Conservation (phyloP, 2,888 invertebrate genomes). For the Hirtodrosophila trivittata region DNA sequence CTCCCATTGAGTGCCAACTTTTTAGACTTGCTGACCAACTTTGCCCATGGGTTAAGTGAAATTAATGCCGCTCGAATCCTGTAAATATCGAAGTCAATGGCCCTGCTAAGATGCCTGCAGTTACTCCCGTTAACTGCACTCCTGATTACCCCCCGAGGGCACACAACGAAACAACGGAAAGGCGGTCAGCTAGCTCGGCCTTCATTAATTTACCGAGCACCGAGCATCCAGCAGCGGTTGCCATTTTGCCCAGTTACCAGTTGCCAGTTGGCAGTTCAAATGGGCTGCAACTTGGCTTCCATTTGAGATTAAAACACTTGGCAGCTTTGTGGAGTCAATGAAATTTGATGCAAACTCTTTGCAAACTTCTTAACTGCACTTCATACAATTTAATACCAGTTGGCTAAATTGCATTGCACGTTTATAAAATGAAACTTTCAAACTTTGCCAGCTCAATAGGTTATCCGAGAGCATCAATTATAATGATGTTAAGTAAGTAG, state of each 20-base stretch:
- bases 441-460: constrained; percentile 18
- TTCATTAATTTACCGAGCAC: constrained; percentile 63
- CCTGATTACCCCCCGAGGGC: constrained; percentile 42
- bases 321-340: constrained; percentile 31
- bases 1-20: constrained; percentile 30
- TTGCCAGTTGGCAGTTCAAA: constrained; percentile 13
- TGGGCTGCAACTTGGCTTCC: constrained; percentile 33
- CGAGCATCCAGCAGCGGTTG: not conserved
- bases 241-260: constrained; percentile 25
- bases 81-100: constrained; percentile 4
- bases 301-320: constrained; percentile 45
- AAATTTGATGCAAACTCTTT: constrained; percentile 34
- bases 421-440: constrained; percentile 19
- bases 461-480: constrained; percentile 16
- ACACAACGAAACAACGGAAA: constrained; percentile 62
- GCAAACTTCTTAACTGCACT: constrained; percentile 48
- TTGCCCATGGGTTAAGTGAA: constrained; percentile 49
- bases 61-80: constrained; percentile 53
- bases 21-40: constrained; percentile 23
- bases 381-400: constrained; percentile 43
- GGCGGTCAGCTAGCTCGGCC: constrained; percentile 56
- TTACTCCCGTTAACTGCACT: constrained; percentile 39
- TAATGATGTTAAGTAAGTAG: not conserved
- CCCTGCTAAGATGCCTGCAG: constrained; percentile 6
- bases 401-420: constrained; percentile 41